Evolutionary conservation across 1,140 invertebrate genomes (phyloP).

Genomic region (Macrobrachium nipponense): DNA sequence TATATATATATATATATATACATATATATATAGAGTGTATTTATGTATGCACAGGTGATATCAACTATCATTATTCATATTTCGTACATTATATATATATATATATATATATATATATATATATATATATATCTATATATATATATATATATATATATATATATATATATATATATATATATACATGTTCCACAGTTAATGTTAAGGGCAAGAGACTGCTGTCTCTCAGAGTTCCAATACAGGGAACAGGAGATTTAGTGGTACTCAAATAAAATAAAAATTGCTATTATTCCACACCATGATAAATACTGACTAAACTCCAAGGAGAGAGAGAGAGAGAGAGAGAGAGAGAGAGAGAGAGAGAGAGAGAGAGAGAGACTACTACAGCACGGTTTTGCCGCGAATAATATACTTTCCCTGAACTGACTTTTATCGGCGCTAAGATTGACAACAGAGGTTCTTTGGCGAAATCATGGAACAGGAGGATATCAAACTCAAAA

Average conservation of each 20-base stretch:
- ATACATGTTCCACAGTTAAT: not conserved
- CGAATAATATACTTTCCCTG: not conserved
- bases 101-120: constrained; percentile 12
- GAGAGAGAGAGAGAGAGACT: too few species aligned
- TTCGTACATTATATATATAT: too few species aligned
- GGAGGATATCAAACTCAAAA: too few species aligned
- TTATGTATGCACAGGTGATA: too few species aligned
- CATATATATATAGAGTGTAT: constrained; percentile 9
- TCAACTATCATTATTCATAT: too few species aligned
- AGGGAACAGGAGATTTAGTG: not conserved
- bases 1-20: constrained; percentile 14
- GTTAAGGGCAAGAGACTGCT: too few species aligned
- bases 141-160: constrained; percentile 19
- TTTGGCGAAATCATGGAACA: too few species aligned
- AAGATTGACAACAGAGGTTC: not conserved
- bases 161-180: constrained; percentile 15
- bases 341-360: too few species aligned
- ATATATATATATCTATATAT: constrained; percentile 25
- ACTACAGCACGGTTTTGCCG: not conserved
- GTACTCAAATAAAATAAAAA: not conserved
- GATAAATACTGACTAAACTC: not conserved
- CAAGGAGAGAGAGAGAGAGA: too few species aligned
- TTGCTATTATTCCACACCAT: not conserved
- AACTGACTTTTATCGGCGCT: not conserved
- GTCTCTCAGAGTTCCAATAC: not conserved